Percentiles rank a stretch among this genome's conserved stretches.
These are phyloP conservation scores for Myripristis murdjan DNA, from an alignment of 2,797 vertebrate species.

Conservation along the genomic window DNA sequence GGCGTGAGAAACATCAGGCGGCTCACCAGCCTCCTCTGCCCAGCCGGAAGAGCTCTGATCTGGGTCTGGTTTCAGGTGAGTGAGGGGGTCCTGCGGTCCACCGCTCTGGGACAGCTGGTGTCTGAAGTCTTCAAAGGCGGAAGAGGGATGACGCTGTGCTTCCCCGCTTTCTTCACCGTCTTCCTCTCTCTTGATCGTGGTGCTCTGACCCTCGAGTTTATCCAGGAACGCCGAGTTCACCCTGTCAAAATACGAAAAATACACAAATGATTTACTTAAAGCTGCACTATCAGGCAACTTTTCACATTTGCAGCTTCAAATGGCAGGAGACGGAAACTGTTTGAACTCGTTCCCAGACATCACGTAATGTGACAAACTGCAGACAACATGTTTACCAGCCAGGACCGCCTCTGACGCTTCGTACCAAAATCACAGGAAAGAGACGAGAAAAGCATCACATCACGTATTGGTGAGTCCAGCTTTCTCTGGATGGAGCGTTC, in stretches of 20 bases:
- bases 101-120: neutral
- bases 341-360: conserved; percentile 22
- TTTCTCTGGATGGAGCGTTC: neutral
- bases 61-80: conserved; percentile 40
- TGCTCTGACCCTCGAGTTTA: conserved; percentile 78
- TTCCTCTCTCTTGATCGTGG: neutral
- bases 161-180: neutral
- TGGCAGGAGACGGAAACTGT: conserved; percentile 21
- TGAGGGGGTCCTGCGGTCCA: conserved; percentile 17
- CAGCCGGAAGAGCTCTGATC: conserved; percentile 28
- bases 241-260: conserved; percentile 72
- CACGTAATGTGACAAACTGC: conserved; percentile 37
- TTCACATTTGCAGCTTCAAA: conserved; percentile 10
- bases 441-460: neutral
- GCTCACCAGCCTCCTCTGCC: conserved; percentile 66
- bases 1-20: conserved; percentile 63
- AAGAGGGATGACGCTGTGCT: conserved; percentile 14
- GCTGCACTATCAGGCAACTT: neutral
- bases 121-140: conserved; percentile 35
- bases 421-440: neutral
- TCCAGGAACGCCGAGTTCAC: conserved; percentile 91
- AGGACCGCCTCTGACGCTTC: too few relatives aligned
- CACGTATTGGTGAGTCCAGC: conserved; percentile 9
- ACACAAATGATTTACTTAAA: conserved; percentile 6
- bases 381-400: conserved; percentile 14